phyloP scores from a whole-genome alignment of 2,888 invertebrate species.

The Heliconius sara region DNA sequence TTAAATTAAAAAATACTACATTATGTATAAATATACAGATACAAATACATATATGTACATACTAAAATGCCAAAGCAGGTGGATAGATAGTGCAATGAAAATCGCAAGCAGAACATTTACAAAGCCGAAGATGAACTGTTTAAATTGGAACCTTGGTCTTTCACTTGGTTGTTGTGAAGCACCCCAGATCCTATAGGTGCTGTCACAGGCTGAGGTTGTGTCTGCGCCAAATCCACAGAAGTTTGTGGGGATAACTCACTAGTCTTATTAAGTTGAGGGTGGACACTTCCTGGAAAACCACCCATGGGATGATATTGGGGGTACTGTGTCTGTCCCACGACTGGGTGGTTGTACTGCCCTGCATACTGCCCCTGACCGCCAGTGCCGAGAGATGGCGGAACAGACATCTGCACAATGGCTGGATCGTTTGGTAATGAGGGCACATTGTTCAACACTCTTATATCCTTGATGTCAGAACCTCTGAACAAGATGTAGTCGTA shows the following conservation, averaged over 20 bases:
- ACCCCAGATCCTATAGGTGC: conserved; percentile 79
- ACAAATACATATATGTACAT: conserved; percentile 16
- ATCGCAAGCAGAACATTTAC: conserved; percentile 75
- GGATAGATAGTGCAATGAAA: conserved; percentile 57
- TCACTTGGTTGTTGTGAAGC: conserved; percentile 80
- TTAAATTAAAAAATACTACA: neutral
- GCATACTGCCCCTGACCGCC: conserved; percentile 85
- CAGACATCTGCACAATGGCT: conserved; percentile 96
- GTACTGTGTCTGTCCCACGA: conserved; percentile 85
- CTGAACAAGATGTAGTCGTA: conserved; percentile 99
- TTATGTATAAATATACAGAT: conserved; percentile 1
- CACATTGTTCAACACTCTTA: conserved; percentile 96
- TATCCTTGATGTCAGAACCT: conserved; percentile 99
- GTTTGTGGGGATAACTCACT: conserved; percentile 83
- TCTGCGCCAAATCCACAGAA: conserved; percentile 69
- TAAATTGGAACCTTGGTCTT: conserved; percentile 82
- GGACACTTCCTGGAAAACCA: conserved; percentile 79
- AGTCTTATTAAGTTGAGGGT: conserved; percentile 77
- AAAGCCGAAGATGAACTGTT: conserved; percentile 65
- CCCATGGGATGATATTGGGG: conserved; percentile 81
- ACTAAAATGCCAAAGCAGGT: conserved; percentile 28
- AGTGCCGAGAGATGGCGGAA: conserved; percentile 88
- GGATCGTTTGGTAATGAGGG: conserved; percentile 97
- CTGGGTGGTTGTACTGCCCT: conserved; percentile 88
- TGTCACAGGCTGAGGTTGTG: conserved; percentile 65